phyloP scores from a whole-genome alignment of 1,140 invertebrate genomes.

The Euwallacea similis region DNA sequence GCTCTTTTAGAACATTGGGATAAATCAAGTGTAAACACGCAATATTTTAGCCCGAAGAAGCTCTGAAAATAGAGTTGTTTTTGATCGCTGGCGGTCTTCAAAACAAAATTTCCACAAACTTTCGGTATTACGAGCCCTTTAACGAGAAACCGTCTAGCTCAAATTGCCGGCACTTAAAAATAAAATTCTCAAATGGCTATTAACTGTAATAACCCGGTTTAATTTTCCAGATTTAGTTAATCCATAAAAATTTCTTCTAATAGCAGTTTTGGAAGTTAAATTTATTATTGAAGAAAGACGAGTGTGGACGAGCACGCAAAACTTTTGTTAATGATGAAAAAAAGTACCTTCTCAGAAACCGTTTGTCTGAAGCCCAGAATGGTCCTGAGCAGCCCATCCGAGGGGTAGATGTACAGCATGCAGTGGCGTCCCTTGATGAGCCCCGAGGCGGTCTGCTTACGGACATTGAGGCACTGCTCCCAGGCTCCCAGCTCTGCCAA shows the following conservation, averaged over 20 bases:
- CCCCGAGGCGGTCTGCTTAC: conserved; percentile 36
- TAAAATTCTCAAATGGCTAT: conserved; percentile 4
- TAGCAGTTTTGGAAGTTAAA: conserved; percentile 10
- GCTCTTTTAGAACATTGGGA: neutral
- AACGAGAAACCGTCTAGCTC: conserved; percentile 1
- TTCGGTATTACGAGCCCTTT: neutral
- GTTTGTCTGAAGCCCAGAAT: conserved; percentile 38
- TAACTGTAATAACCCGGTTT: conserved; percentile 8
- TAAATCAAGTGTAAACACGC: conserved; percentile 13
- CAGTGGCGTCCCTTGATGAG: conserved; percentile 42
- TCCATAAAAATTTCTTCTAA: conserved; percentile 4
- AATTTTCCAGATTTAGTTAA: conserved; percentile 13
- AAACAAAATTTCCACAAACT: conserved; percentile 3
- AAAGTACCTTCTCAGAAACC: conserved; percentile 38
- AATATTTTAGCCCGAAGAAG: neutral
- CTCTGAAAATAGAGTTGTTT: neutral
- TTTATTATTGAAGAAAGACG: neutral
- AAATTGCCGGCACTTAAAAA: conserved; percentile 9
- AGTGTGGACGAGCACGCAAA: too few species aligned
- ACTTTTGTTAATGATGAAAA: neutral
- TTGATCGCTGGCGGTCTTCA: neutral
- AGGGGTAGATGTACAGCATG: conserved; percentile 38
- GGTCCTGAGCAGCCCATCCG: conserved; percentile 36
- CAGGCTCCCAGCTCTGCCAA: conserved; percentile 41
- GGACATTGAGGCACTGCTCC: conserved; percentile 43